Conservation (phyloP, 2,113 vertebrate genomes). For the Tachuris rubrigastra region DNA sequence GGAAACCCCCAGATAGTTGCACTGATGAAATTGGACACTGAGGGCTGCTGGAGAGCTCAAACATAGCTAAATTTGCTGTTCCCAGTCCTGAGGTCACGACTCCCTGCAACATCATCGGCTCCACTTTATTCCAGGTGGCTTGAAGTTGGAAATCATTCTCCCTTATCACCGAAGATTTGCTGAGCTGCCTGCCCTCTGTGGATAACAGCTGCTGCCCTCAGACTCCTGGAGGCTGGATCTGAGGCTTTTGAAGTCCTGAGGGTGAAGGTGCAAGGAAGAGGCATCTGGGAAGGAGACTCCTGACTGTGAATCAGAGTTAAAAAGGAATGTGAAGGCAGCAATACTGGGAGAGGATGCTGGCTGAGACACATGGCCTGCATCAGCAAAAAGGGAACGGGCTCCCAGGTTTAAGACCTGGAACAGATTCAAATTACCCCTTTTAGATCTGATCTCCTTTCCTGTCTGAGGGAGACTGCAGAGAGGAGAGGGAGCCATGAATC, state of each 20-base stretch:
- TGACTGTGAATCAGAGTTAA: not conserved
- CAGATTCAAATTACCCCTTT: constrained; percentile 19
- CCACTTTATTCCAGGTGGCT: constrained; percentile 10
- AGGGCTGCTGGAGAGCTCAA: not conserved
- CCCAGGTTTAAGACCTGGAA: constrained; percentile 27
- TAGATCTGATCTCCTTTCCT: constrained; percentile 6
- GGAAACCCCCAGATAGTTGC: not conserved
- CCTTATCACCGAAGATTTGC: not conserved
- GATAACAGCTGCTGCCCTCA: not conserved
- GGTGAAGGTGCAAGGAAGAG: not conserved
- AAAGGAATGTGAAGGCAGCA: not conserved
- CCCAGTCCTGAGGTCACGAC: not conserved
- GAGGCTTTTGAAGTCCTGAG: constrained; percentile 1
- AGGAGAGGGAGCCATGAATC: not conserved
- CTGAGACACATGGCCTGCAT: not conserved
- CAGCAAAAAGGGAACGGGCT: constrained; percentile 1
- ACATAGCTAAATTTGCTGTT: not conserved
- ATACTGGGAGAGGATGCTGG: not conserved
- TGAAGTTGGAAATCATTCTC: not conserved
- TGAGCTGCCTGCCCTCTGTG: not conserved
- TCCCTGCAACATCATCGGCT: constrained; percentile 7
- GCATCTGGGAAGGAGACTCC: not conserved
- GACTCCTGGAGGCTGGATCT: not conserved
- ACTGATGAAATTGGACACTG: not conserved
- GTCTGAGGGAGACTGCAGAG: not conserved